These are phyloP conservation scores for Schrankia costaestrigalis DNA, from an alignment of 2,888 invertebrate genomes.

Conservation along the genomic window DNA sequence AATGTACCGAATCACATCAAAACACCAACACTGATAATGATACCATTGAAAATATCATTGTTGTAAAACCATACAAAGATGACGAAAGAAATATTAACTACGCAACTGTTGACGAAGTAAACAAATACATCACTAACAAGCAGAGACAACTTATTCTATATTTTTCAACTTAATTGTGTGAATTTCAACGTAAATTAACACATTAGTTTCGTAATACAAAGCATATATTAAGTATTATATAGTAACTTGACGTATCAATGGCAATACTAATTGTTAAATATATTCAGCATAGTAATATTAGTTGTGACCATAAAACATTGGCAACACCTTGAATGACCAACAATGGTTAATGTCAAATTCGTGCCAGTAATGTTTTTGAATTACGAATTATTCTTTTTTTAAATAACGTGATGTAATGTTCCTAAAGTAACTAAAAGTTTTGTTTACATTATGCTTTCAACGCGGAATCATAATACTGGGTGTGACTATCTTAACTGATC, in stretches of 20 bases:
- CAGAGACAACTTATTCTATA: no score
- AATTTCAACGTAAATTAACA: slow-evolving; percentile 13
- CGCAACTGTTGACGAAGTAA: no score
- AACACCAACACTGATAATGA: no score
- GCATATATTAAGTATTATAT: slow-evolving; percentile 1
- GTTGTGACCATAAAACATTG: slow-evolving; percentile 33
- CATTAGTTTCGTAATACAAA: slow-evolving; percentile 9
- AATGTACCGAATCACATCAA: no score
- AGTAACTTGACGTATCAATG: slow-evolving; percentile 14
- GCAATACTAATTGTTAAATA: slow-evolving; percentile 11
- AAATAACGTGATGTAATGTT: background rate
- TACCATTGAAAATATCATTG: no score
- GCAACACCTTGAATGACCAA: slow-evolving; percentile 17
- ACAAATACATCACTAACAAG: no score
- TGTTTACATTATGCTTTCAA: no score
- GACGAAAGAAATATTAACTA: no score
- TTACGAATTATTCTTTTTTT: slow-evolving; percentile 14
- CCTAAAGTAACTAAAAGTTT: no score
- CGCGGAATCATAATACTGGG: no score
- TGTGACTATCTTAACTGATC: no score
- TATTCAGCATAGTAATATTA: slow-evolving; percentile 37
- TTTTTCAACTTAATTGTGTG: slow-evolving; percentile 1
- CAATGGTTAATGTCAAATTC: slow-evolving; percentile 28
- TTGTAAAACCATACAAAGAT: no score
- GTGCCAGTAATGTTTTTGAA: slow-evolving; percentile 21